These are phyloP conservation scores for Rhimphoctona megacephalus DNA, from an alignment of 2,888 invertebrate species.

Conservation along the genomic window DNA sequence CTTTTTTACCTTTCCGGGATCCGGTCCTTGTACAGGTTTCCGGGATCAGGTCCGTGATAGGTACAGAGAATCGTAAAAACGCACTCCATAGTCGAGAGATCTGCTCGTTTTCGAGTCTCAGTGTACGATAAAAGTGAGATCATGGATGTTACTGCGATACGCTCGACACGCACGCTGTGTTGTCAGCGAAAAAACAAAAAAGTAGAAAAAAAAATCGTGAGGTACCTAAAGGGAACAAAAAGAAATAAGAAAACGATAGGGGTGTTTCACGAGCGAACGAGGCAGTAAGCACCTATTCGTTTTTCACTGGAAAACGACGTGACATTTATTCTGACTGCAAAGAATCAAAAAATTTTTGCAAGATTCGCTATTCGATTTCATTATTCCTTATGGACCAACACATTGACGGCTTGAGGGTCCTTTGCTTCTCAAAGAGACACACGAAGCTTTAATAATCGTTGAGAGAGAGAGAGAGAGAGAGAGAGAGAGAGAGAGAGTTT, in stretches of 20 bases:
- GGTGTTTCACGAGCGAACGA: constrained; percentile 54
- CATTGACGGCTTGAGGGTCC: constrained; percentile 1
- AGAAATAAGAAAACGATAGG: constrained; percentile 29
- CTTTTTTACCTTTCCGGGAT: constrained; percentile 22
- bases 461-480: too few species aligned
- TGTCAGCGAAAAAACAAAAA: constrained; percentile 58
- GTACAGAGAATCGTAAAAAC: constrained; percentile 51
- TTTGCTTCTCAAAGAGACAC: not conserved
- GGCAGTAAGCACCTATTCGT: constrained; percentile 63
- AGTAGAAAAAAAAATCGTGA: constrained; percentile 22
- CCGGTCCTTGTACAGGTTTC: constrained; percentile 29
- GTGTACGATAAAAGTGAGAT: constrained; percentile 29
- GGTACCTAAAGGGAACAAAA: not conserved
- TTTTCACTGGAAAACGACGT: constrained; percentile 61
- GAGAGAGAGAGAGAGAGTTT: constrained; percentile 35
- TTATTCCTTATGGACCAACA: not conserved
- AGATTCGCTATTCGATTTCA: constrained; percentile 50
- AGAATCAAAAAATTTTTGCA: constrained; percentile 23
- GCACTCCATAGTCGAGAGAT: constrained; percentile 8
- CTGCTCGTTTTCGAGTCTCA: constrained; percentile 53
- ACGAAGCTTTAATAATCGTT: constrained; percentile 35
- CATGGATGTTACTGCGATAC: constrained; percentile 50
- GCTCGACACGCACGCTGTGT: constrained; percentile 45
- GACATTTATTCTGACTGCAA: constrained; percentile 42
- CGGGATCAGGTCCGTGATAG: constrained; percentile 30